Percentiles rank a stretch among this genome's conserved stretches.
These are phyloP conservation scores for Steinernema khuongi DNA, from an alignment of 1,140 invertebrate species.

Conservation along the genomic window DNA sequence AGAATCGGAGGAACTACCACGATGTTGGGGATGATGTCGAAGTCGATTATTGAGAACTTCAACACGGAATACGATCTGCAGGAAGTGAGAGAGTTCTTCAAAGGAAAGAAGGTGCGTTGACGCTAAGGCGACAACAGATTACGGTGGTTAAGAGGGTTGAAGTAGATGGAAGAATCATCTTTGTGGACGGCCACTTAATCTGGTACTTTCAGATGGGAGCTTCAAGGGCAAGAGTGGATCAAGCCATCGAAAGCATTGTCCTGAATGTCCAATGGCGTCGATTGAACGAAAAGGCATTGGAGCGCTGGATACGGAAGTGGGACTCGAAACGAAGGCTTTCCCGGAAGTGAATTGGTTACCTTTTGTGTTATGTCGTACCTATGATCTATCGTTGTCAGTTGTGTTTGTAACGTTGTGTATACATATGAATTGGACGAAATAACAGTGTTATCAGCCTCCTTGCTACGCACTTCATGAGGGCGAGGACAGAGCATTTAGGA, in stretches of 20 bases:
- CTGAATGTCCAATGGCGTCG: constrained; percentile 48
- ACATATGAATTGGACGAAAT: no score
- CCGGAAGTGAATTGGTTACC: no score
- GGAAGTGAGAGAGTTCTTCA: constrained; percentile 32
- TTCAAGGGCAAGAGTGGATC: constrained; percentile 31
- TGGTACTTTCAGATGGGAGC: constrained; percentile 26
- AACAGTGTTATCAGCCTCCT: no score
- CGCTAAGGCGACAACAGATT: constrained; percentile 21
- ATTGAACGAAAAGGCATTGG: constrained; percentile 39
- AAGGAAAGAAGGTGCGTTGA: constrained; percentile 28
- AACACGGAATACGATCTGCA: constrained; percentile 41
- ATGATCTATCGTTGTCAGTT: no score
- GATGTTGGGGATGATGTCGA: constrained; percentile 24
- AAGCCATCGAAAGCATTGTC: constrained; percentile 40
- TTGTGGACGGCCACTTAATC: background rate
- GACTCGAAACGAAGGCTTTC: constrained; percentile 4
- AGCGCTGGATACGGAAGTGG: constrained; percentile 39
- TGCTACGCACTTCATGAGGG: no score
- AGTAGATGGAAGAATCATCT: constrained; percentile 7
- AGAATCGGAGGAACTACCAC: constrained; percentile 26
- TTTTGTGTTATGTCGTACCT: no score
- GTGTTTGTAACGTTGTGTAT: no score
- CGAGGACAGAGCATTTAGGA: no score
- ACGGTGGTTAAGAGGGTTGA: no score
- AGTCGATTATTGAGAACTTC: constrained; percentile 37